phyloP scores from a whole-genome alignment of 2,113 vertebrate species.

The Lophius piscatorius region DNA sequence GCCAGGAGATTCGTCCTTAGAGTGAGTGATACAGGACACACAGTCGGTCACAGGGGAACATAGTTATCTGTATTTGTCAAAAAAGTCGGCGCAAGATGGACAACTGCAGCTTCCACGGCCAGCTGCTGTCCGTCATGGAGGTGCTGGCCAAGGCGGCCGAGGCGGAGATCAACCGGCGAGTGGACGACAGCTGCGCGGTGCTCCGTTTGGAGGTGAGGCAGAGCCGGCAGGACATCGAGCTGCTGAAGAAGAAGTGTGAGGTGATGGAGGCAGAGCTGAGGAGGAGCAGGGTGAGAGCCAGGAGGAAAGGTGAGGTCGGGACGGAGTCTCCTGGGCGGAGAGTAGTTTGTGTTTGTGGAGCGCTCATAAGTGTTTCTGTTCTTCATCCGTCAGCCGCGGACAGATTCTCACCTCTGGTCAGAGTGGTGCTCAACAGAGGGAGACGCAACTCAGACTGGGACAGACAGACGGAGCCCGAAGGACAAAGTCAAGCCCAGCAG shows the following conservation, averaged over 20 bases:
- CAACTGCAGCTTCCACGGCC: slow-evolving; percentile 67
- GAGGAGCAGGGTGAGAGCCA: slow-evolving; percentile 52
- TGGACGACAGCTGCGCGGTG: slow-evolving; percentile 73
- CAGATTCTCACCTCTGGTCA: slow-evolving; percentile 22
- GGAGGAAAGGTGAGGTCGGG: slow-evolving; percentile 60
- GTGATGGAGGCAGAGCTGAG: slow-evolving; percentile 73
- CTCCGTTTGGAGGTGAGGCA: slow-evolving; percentile 72
- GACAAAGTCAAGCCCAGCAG: slow-evolving; percentile 21
- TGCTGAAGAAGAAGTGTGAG: slow-evolving; percentile 68
- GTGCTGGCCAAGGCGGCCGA: slow-evolving; percentile 71
- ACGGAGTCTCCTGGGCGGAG: not conserved
- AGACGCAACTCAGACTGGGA: slow-evolving; percentile 23
- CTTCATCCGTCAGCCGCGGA: slow-evolving; percentile 19
- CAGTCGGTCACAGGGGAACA: not conserved
- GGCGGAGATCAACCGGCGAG: slow-evolving; percentile 73
- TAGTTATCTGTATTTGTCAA: not conserved
- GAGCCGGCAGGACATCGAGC: slow-evolving; percentile 73
- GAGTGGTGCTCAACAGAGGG: slow-evolving; percentile 18
- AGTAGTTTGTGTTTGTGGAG: not conserved
- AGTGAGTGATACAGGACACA: not conserved
- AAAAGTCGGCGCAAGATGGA: slow-evolving; percentile 47
- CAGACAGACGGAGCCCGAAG: slow-evolving; percentile 9
- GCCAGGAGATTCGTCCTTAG: accelerated
- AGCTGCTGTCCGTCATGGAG: slow-evolving; percentile 77
- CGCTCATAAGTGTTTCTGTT: slow-evolving; percentile 7